A percentile compares a stretch with the other conserved stretches of the same genome.
Evolutionary conservation across 1,140 invertebrate genomes (phyloP).

Genomic region (Drosophila sproati): DNA sequence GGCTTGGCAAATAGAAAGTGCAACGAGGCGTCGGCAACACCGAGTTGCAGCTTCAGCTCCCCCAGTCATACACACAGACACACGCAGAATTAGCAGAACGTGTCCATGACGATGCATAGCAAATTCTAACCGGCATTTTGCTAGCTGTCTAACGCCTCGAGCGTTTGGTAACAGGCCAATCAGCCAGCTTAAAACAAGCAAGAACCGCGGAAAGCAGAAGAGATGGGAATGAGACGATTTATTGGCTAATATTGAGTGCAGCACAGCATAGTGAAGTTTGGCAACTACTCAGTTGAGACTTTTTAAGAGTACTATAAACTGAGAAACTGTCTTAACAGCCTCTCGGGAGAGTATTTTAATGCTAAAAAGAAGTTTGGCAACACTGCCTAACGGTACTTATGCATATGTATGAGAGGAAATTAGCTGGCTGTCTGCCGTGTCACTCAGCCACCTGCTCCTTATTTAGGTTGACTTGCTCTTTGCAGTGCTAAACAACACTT

Average conservation of each 20-base stretch:
- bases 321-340: not conserved
- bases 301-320: slow-evolving; percentile 1
- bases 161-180: slow-evolving; percentile 18
- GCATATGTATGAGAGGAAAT: slow-evolving; percentile 7
- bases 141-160: slow-evolving; percentile 53
- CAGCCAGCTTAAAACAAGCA: slow-evolving; percentile 7
- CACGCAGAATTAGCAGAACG: slow-evolving; percentile 36
- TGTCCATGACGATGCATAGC: slow-evolving; percentile 32
- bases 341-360: not conserved
- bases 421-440: slow-evolving; percentile 15
- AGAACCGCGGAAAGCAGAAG: not conserved
- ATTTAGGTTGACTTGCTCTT: not conserved
- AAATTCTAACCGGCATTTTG: slow-evolving; percentile 42
- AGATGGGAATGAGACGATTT: slow-evolving; percentile 14
- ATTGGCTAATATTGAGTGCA: slow-evolving; percentile 3
- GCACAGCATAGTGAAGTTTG: slow-evolving; percentile 11
- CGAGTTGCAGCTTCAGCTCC: slow-evolving; percentile 15
- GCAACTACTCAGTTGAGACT: not conserved
- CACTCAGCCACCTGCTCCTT: slow-evolving; percentile 31
- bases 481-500: not conserved
- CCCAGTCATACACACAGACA: slow-evolving; percentile 2
- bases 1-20: slow-evolving; percentile 78
- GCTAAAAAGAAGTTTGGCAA: not conserved
- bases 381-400: not conserved
- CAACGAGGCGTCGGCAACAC: slow-evolving; percentile 45